Percentiles rank a stretch among this genome's conserved stretches.
Conservation (phyloP, 2,888 invertebrate genomes). For the Tetragonula carbonaria region DNA sequence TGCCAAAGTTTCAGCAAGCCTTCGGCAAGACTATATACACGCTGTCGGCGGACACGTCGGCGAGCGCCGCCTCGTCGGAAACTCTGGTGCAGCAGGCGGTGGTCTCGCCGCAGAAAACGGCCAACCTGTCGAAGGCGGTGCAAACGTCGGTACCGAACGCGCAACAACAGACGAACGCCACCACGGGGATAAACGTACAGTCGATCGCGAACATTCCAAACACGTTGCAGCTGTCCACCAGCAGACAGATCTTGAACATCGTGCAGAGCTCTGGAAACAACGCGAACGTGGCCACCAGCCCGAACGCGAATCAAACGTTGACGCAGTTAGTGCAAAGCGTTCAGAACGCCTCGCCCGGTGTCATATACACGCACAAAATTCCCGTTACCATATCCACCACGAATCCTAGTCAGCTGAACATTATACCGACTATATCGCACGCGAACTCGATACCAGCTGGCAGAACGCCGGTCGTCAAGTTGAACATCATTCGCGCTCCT, state of each 20-base stretch:
- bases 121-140: constrained; percentile 82
- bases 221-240: constrained; percentile 73
- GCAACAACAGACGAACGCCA: constrained; percentile 69
- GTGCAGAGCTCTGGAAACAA: constrained; percentile 77
- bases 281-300: constrained; percentile 65
- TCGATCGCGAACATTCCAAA: constrained; percentile 79
- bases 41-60: constrained; percentile 58
- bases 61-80: constrained; percentile 59
- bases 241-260: constrained; percentile 80
- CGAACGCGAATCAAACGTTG: constrained; percentile 76
- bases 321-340: constrained; percentile 80
- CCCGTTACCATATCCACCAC: constrained; percentile 86
- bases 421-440: constrained; percentile 80
- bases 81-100: constrained; percentile 65
- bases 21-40: constrained; percentile 89
- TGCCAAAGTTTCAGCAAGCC: constrained; percentile 92
- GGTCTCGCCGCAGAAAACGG: constrained; percentile 71
- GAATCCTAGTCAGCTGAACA: constrained; percentile 80
- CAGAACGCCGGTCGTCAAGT: constrained; percentile 81
- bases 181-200: constrained; percentile 76
- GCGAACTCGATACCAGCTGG: constrained; percentile 75
- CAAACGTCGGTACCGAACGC: constrained; percentile 80
- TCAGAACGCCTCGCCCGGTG: constrained; percentile 85
- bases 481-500: constrained; percentile 80
- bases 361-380: constrained; percentile 90